Base-by-base conservation (phyloP, 1,140 invertebrate species). In the Saxidomus purpurata region DNA sequence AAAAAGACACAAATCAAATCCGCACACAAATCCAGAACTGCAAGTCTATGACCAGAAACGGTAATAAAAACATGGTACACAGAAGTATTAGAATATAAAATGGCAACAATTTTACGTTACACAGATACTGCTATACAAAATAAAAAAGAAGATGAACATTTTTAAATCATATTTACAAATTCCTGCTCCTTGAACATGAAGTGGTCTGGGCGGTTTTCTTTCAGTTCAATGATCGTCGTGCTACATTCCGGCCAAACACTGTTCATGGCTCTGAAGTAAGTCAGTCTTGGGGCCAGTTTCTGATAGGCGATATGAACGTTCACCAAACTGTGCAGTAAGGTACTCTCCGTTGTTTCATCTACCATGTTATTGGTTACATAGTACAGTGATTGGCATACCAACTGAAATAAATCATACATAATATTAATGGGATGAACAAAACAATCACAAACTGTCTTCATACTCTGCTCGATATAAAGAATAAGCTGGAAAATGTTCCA, bases 191-290 rank as follows among this genome's bases (percentile, higher is more conserved):
- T 77, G 49, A 89, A 76, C 79, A 89, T 74, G 36, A 83, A 74
- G 63, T 89, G 87, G 1, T 89, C 80, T 17, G 87, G 79, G 4
- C 84, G 77, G 0, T 59, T 43, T 28, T n/a, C 17, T 63, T 89
- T 52, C 25, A 83, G 9, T 0, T n/a, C 49, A 11, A 34, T 49
- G 17, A 83, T 83, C 1, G 47, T 52, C 8, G 36, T 4, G 49
- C 80, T 84, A 59, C 87, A 89, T 17, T 89, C 79, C 40, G 87
- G 80, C 87, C 87, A 89, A 19, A 89, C 71, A 25, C 71, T 47
- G 71, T 84, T 83, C 69, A 89, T 83, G 1, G 28, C 69, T 31
- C 52, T 67, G 47, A 89, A 89, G 31, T 83, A 89, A 22, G 86
- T 63, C 1, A 88, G 55, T 87, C 85, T 55, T 6, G 36, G 36